These are phyloP conservation scores for Trichomalopsis sarcophagae DNA, from an alignment of 1,140 invertebrate species.

Conservation along the genomic window DNA sequence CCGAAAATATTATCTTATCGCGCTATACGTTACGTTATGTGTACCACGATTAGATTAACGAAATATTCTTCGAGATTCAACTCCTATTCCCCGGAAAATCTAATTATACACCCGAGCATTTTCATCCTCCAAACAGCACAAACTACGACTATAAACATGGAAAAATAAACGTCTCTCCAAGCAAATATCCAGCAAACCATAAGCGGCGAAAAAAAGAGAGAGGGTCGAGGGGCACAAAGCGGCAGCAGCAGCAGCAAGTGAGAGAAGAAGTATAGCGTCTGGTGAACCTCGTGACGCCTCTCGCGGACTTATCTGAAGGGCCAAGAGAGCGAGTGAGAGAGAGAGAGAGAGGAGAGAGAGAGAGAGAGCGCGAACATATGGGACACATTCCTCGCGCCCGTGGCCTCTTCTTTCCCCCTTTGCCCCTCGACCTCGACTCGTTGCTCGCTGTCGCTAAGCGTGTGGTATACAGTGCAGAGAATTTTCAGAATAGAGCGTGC, in stretches of 20 bases:
- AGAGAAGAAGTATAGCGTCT: conserved; percentile 6
- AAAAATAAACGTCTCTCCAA: neutral
- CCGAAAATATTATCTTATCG: neutral
- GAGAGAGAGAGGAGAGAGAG: neutral
- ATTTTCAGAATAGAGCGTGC: neutral
- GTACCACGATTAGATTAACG: neutral
- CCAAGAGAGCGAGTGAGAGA: neutral
- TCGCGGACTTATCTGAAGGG: conserved; percentile 25
- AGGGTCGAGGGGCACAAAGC: conserved; percentile 29
- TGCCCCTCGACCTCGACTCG: conserved; percentile 1
- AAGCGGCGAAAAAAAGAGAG: conserved; percentile 18
- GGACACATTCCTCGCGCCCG: conserved; percentile 39
- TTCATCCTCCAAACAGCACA: neutral
- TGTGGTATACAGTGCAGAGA: neutral
- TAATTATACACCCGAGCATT: neutral
- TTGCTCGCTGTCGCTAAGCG: neutral
- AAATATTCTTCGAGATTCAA: neutral
- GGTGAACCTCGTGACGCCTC: conserved; percentile 26
- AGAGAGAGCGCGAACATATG: conserved; percentile 23
- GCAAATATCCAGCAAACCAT: neutral
- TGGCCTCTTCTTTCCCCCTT: conserved; percentile 2
- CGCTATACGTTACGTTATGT: neutral
- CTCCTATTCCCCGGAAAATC: neutral
- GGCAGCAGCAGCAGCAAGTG: neutral
- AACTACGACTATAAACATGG: neutral